These are phyloP conservation scores for Siniperca obscura DNA, from an alignment of 2,797 vertebrate genomes.

Conservation along the genomic window DNA sequence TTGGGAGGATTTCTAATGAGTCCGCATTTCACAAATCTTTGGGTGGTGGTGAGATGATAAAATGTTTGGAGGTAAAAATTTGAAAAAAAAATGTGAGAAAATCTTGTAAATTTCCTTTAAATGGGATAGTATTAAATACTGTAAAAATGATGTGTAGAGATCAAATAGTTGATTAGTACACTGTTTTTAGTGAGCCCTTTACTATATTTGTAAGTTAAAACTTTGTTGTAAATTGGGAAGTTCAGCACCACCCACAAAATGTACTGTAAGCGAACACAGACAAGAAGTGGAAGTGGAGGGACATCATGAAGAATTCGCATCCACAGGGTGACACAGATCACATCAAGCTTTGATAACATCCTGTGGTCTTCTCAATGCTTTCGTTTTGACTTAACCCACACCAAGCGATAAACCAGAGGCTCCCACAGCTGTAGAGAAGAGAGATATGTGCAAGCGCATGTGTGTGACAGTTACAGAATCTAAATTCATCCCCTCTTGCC, in stretches of 20 bases:
- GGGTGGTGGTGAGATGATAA: neutral
- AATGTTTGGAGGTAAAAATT: neutral
- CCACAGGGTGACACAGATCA: constrained; percentile 49
- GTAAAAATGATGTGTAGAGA: neutral
- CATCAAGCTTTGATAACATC: constrained; percentile 49
- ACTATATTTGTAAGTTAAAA: neutral
- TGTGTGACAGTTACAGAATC: constrained; percentile 76
- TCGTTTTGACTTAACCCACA: constrained; percentile 63
- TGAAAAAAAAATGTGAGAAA: neutral
- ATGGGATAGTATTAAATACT: neutral
- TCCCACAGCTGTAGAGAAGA: constrained; percentile 61
- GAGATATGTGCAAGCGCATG: constrained; percentile 55
- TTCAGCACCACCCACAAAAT: constrained; percentile 5
- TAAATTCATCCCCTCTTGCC: constrained; percentile 75
- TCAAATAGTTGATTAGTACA: neutral
- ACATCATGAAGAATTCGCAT: constrained; percentile 28
- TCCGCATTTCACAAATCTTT: neutral
- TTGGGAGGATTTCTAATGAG: neutral
- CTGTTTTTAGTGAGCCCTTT: neutral
- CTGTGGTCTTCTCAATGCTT: constrained; percentile 45
- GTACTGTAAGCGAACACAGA: neutral
- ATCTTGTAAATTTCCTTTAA: neutral
- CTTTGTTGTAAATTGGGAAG: constrained; percentile 8
- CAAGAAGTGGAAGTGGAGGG: constrained; percentile 8
- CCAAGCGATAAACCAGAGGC: constrained; percentile 48